Conservation (phyloP, 2,888 invertebrate species). For the Cylloceria caligata region DNA sequence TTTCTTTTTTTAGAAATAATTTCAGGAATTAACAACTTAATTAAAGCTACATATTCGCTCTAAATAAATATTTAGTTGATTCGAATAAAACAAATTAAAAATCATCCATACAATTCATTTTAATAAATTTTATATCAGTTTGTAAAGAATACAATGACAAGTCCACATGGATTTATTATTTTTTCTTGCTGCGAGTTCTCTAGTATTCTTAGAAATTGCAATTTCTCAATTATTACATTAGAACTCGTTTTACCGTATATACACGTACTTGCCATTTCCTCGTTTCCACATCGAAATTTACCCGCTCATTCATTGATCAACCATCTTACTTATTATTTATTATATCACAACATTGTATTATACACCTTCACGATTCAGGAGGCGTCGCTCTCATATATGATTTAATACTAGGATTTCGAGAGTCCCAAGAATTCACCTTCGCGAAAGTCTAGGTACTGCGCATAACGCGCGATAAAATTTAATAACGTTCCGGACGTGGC, state of each 20-base stretch:
- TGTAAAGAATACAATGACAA: background rate
- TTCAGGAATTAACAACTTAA: no score
- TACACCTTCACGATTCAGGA: background rate
- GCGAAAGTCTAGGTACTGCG: slow-evolving; percentile 23
- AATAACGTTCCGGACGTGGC: slow-evolving; percentile 50
- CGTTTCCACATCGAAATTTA: slow-evolving; percentile 15
- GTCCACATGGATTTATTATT: background rate
- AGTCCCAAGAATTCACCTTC: slow-evolving; percentile 24
- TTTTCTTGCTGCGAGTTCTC: background rate
- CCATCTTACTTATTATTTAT: slow-evolving; percentile 25
- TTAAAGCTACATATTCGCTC: no score
- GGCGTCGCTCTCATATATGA: slow-evolving; percentile 8
- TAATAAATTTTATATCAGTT: background rate
- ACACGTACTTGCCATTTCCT: background rate
- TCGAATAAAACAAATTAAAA: background rate
- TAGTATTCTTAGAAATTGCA: background rate
- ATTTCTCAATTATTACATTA: background rate
- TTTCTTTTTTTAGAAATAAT: no score
- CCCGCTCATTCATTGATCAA: slow-evolving; percentile 17
- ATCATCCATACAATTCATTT: background rate
- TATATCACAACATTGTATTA: slow-evolving; percentile 12
- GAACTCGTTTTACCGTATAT: background rate
- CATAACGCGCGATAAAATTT: slow-evolving; percentile 29
- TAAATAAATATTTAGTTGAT: background rate
- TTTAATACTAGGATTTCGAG: slow-evolving; percentile 39